Evolutionary conservation across 2,888 invertebrate genomes (phyloP).

Genomic region (Cybosia mesomella): DNA sequence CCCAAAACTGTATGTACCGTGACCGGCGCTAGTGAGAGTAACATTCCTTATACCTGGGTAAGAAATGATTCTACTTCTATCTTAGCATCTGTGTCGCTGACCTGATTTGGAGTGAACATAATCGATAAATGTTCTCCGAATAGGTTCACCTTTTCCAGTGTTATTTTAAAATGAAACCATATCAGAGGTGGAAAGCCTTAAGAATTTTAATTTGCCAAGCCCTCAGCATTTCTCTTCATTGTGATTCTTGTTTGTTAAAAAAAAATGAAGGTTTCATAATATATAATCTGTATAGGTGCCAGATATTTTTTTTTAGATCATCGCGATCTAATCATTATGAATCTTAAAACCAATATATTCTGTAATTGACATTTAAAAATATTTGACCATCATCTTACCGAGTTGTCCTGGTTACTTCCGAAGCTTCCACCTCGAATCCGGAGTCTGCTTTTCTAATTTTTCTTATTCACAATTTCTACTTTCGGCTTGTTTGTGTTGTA

Average conservation of each 20-base stretch:
- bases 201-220: not conserved
- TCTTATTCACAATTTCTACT: not conserved
- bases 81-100: conserved; percentile 1
- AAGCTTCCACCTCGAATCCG: not conserved
- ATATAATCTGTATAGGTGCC: too few species aligned
- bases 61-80: not conserved
- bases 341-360: too few species aligned
- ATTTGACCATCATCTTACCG: too few species aligned
- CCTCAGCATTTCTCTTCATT: not conserved
- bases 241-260: not conserved
- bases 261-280: too few species aligned
- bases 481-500: too few species aligned
- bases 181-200: not conserved
- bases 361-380: too few species aligned
- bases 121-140: not conserved
- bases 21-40: not conserved
- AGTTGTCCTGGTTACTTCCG: too few species aligned
- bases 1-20: too few species aligned
- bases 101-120: not conserved
- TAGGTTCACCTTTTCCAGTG: not conserved
- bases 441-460: not conserved
- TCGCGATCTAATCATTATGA: too few species aligned
- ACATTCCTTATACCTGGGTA: not conserved
- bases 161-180: not conserved
- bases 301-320: too few species aligned